phyloP scores from a whole-genome alignment of 2,113 vertebrate species.

The Sigmodon hispidus region DNA sequence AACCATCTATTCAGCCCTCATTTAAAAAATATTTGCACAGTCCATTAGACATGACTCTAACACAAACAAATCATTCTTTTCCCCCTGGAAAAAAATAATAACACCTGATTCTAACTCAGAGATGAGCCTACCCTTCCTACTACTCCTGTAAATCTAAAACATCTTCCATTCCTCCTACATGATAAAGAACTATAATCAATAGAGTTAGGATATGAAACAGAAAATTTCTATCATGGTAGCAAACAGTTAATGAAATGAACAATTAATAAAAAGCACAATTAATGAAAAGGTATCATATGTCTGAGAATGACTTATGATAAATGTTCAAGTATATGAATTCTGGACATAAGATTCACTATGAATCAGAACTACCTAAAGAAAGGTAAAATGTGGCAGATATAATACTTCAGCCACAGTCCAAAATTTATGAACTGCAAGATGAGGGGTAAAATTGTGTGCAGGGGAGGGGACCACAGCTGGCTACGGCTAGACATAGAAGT shows the following conservation, averaged over 20 bases:
- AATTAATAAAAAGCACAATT: neutral
- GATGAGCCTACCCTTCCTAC: neutral
- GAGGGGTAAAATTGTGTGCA: neutral
- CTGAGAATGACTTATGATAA: neutral
- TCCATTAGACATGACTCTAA: neutral
- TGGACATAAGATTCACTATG: neutral
- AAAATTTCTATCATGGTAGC: neutral
- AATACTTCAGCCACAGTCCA: neutral
- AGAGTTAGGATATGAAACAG: neutral
- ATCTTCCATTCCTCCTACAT: neutral
- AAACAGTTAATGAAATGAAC: neutral
- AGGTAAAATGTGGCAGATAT: neutral
- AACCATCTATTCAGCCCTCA: neutral
- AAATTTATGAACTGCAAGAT: neutral
- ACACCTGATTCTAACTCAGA: neutral
- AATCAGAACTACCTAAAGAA: neutral
- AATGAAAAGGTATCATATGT: neutral
- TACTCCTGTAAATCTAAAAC: neutral
- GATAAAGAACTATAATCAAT: neutral
- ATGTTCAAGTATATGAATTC: neutral
- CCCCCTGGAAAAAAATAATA: neutral
- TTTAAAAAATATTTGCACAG: neutral
- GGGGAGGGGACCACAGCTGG: neutral
- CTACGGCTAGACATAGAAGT: neutral
- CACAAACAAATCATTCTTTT: neutral